Percentiles rank a stretch among this genome's conserved stretches.
Conservation (phyloP, 2,113 vertebrate genomes). For the rat (Rattus norvegicus) region GRCr8 NC_086020.1:248122501-248123000, state of each 20-base stretch:
- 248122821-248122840: neutral
- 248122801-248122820: constrained; percentile 8
- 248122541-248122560: neutral
- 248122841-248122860: neutral
- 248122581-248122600: no score
- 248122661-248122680: neutral
- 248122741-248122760: neutral
- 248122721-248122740: neutral
- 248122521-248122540: neutral
- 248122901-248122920: neutral
- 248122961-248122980: neutral
- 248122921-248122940: neutral
- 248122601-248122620: neutral
- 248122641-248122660: neutral
- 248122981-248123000: neutral
- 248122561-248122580: neutral
- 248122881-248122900: constrained; percentile 20
- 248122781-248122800: neutral
- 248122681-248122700: neutral
- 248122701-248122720: neutral
- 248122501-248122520: neutral
- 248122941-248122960: neutral
- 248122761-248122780: neutral
- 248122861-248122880: neutral
- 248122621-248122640: neutral